Conservation (phyloP, 2,888 invertebrate species). For the Hyles lineata region DNA sequence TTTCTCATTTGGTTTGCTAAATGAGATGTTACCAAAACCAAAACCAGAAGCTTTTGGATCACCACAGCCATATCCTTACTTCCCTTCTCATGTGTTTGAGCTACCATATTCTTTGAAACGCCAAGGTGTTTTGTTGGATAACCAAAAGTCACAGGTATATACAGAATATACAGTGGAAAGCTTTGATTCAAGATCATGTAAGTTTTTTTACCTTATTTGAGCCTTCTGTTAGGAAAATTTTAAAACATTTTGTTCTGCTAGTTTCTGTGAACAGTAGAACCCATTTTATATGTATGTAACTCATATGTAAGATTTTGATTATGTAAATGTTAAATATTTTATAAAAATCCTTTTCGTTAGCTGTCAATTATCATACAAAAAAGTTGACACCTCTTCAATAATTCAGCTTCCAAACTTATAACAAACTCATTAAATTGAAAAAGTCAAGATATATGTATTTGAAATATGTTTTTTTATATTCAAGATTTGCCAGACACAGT, state of each 20-base stretch:
- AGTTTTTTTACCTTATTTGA: constrained; percentile 44
- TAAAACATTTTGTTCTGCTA: no score
- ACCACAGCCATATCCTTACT: constrained; percentile 76
- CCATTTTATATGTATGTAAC: background rate
- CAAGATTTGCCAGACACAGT: constrained; percentile 57
- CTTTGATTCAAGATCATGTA: constrained; percentile 73
- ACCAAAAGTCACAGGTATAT: constrained; percentile 57
- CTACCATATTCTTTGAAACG: constrained; percentile 70
- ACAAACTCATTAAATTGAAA: background rate
- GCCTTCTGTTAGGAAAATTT: no score
- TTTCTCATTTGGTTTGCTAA: constrained; percentile 74
- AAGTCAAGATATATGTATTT: background rate
- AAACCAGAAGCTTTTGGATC: constrained; percentile 69
- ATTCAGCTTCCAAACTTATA: background rate
- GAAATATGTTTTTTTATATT: constrained; percentile 26
- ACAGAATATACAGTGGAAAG: constrained; percentile 72
- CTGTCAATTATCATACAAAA: no score
- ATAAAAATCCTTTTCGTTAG: no score
- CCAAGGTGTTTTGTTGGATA: constrained; percentile 49
- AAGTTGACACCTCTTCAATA: background rate
- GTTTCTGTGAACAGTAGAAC: background rate
- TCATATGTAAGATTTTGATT: no score
- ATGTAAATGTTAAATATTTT: no score
- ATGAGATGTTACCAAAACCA: constrained; percentile 77
- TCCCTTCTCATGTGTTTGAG: constrained; percentile 76